phyloP scores from a whole-genome alignment of 2,113 vertebrate species.

The Phrynosoma platyrhinos region DNA sequence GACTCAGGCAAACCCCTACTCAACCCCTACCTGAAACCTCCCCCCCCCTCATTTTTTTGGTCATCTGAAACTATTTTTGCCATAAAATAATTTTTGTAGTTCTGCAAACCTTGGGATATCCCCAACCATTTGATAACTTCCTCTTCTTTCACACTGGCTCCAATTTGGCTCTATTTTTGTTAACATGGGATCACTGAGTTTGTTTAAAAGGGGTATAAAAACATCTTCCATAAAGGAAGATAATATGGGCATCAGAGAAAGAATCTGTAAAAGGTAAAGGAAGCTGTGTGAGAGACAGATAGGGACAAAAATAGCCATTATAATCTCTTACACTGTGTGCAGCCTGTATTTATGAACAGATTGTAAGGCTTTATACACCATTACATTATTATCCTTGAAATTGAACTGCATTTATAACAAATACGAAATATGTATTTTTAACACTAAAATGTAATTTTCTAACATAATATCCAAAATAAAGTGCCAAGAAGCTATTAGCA shows the following conservation, averaged over 20 bases:
- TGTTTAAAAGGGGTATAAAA: conserved; percentile 27
- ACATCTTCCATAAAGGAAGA: conserved; percentile 25
- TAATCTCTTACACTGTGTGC: conserved; percentile 43
- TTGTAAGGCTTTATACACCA: conserved; percentile 49
- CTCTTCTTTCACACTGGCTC: not conserved
- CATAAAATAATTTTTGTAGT: not conserved
- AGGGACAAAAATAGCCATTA: conserved; percentile 43
- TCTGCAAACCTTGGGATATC: not conserved
- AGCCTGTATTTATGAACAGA: conserved; percentile 62
- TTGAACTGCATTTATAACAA: conserved; percentile 60
- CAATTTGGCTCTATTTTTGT: not conserved
- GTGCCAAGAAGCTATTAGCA: conserved; percentile 71
- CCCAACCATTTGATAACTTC: not conserved
- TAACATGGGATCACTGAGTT: not conserved
- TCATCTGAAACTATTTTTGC: not conserved
- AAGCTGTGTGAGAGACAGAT: conserved; percentile 9
- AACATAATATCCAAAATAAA: conserved; percentile 72
- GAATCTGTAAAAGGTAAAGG: not conserved
- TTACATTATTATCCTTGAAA: conserved; percentile 59
- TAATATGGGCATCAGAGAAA: conserved; percentile 42
- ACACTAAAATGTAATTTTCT: conserved; percentile 73
- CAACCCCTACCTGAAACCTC: too few species aligned
- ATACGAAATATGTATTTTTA: conserved; percentile 63
- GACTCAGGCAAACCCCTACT: too few species aligned
- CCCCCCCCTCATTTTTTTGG: not conserved